A percentile compares a stretch with the other conserved stretches of the same genome.
Evolutionary conservation across 2,797 vertebrate species (phyloP).

Genomic region (Rousettus madagascariensis): DNA sequence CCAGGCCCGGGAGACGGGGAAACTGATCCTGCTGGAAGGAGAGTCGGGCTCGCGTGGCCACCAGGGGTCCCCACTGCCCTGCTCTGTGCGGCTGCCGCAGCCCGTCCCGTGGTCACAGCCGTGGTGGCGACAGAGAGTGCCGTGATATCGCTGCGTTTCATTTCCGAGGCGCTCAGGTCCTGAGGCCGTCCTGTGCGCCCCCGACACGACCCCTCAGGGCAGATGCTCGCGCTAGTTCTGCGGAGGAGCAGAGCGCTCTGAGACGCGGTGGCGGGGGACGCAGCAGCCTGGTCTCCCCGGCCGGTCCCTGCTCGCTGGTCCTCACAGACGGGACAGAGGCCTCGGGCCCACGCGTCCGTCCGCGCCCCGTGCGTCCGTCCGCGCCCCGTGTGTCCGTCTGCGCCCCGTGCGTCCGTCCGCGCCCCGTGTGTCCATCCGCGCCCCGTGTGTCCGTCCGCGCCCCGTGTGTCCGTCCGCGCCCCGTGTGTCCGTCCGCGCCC

Average conservation of each 20-base stretch:
- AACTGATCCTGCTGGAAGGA: fast-evolving
- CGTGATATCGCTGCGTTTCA: fast-evolving
- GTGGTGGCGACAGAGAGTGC: fast-evolving
- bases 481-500: no score
- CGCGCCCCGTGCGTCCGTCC: fast-evolving
- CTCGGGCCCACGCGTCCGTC: no score
- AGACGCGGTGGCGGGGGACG: not conserved
- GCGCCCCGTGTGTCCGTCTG: no score
- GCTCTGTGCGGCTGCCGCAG: fast-evolving
- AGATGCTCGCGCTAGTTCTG: fast-evolving
- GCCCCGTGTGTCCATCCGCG: no score
- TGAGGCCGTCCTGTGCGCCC: fast-evolving
- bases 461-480: no score
- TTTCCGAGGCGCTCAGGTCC: not conserved
- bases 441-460: fast-evolving
- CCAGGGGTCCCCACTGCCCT: slow-evolving; percentile 39
- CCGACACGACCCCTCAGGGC: fast-evolving
- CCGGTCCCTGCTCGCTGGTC: not conserved
- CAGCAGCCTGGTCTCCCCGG: fast-evolving
- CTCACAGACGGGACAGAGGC: not conserved
- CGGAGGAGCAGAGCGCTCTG: not conserved
- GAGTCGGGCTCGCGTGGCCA: not conserved
- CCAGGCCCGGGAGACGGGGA: not conserved
- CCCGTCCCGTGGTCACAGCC: fast-evolving
- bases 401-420: no score